These are phyloP conservation scores for Spea multiplicata DNA, from an alignment of 2,113 vertebrate species.

Conservation along the genomic window DNA sequence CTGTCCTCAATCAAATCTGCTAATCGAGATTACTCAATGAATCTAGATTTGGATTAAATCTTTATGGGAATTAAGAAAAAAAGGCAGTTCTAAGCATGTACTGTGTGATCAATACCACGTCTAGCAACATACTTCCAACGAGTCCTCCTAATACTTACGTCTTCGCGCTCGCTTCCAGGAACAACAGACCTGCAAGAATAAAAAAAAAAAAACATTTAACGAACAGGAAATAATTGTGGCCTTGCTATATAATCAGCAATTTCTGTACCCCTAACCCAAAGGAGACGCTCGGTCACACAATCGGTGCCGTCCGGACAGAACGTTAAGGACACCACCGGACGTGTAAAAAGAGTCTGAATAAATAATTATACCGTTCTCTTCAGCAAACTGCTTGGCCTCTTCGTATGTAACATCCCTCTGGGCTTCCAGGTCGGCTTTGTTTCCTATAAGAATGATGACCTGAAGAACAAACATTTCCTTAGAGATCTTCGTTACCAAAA, in stretches of 20 bases:
- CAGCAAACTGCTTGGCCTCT: constrained; percentile 97
- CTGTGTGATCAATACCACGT: too few species aligned
- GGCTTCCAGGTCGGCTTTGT: constrained; percentile 96
- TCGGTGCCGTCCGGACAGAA: too few species aligned
- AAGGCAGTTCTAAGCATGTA: too few species aligned
- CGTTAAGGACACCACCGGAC: too few species aligned
- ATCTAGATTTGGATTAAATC: too few species aligned
- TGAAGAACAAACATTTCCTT: constrained; percentile 54
- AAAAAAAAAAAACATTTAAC: neutral
- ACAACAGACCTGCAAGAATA: constrained; percentile 82
- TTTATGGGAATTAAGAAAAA: too few species aligned
- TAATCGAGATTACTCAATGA: too few species aligned
- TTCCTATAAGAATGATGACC: constrained; percentile 98
- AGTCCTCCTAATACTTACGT: constrained; percentile 77
- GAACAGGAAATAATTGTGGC: too few species aligned
- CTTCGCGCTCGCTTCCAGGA: constrained; percentile 96
- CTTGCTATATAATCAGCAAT: too few species aligned
- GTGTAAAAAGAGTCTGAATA: neutral
- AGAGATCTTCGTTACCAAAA: neutral
- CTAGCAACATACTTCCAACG: too few species aligned
- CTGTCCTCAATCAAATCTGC: neutral
- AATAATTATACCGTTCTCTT: constrained; percentile 84
- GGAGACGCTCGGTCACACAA: too few species aligned
- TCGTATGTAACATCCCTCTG: constrained; percentile 98
- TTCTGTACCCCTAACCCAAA: too few species aligned